phyloP scores from a whole-genome alignment of 2,888 invertebrate genomes.

The Aproaerema taeniolella region DNA sequence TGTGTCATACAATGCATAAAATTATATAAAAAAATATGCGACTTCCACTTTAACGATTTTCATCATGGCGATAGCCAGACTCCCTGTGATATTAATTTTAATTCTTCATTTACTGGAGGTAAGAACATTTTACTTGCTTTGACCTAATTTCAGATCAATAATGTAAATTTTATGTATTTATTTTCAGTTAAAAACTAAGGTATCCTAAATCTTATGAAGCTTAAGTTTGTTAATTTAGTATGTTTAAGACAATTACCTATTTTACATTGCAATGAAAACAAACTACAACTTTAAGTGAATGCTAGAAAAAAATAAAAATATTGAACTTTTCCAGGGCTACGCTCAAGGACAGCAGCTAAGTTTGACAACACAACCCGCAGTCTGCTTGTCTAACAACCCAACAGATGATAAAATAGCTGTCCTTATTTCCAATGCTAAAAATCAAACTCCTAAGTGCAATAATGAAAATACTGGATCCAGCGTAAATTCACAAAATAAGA shows the following conservation, averaged over 20 bases:
- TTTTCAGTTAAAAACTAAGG: too few relatives aligned
- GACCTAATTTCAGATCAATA: not conserved
- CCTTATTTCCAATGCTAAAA: not conserved
- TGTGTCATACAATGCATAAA: constrained; percentile 41
- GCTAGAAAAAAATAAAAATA: too few relatives aligned
- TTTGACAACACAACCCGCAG: too few relatives aligned
- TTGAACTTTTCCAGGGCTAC: constrained; percentile 2
- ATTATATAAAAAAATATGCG: constrained; percentile 39
- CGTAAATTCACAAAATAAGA: not conserved
- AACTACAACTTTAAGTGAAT: too few relatives aligned
- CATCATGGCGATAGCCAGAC: constrained; percentile 44
- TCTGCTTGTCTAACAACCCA: too few relatives aligned
- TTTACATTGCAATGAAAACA: too few relatives aligned
- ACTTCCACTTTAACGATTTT: constrained; percentile 38
- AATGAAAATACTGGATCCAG: not conserved
- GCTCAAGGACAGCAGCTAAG: constrained; percentile 1
- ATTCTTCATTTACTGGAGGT: constrained; percentile 27
- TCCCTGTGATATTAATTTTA: constrained; percentile 34
- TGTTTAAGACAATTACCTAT: too few relatives aligned
- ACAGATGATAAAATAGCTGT: too few relatives aligned
- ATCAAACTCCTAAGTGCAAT: too few relatives aligned
- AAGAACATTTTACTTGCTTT: not conserved
- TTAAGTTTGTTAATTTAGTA: too few relatives aligned
- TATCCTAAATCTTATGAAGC: too few relatives aligned
- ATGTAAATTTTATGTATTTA: not conserved